Base-by-base conservation (phyloP, 1,140 invertebrate genomes). In the Leptopilina boulardi region DNA sequence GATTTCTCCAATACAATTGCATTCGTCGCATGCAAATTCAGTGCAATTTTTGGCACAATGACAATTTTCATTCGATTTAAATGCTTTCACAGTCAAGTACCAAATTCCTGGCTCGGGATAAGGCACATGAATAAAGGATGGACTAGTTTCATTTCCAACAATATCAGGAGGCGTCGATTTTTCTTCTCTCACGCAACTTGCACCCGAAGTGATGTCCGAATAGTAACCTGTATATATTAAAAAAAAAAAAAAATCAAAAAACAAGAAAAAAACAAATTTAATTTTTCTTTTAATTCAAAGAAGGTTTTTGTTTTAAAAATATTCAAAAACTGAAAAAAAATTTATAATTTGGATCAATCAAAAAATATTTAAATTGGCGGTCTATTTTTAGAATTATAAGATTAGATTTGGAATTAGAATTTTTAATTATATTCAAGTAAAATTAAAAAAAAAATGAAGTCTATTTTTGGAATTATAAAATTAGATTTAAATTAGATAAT, bases 71-170 rank as follows among this genome's bases (percentile, higher is more conserved):
- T 89, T 87, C 54, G 92, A 91, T 74, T 93, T 93, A 83, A 95
- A 96, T 21, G 94, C 83, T 15, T 92, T 92, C 54, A 95, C 88
- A 3, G 93, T 94, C 9, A 96, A 83, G 87, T 95, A 96, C 96
- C 96, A 97, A 15, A 88, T 87, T 0, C 96, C 96, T 15, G 94
- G 93, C 84, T 97, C 95, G 0, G 96, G 96, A 86, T 93, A 97
- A 1, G 96, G 96, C 13, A 96, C 93, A 77, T 95, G 92, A 9
- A 95, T 84, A 66, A 92, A 92, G 1, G 91, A 92, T 18, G 94
- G 92, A 47, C 91, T 92, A 1, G 93, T 87, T 0, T 74, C 71
- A 34, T 88, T 89, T 0, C 81, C 77, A 66, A 81, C 84, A 0
- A 91, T 54, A 70, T 91, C 90, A 0, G 85, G 75, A 0, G 75